Evolutionary conservation across 2,113 vertebrate species (phyloP).

Genomic region (Theristicus caerulescens): DNA sequence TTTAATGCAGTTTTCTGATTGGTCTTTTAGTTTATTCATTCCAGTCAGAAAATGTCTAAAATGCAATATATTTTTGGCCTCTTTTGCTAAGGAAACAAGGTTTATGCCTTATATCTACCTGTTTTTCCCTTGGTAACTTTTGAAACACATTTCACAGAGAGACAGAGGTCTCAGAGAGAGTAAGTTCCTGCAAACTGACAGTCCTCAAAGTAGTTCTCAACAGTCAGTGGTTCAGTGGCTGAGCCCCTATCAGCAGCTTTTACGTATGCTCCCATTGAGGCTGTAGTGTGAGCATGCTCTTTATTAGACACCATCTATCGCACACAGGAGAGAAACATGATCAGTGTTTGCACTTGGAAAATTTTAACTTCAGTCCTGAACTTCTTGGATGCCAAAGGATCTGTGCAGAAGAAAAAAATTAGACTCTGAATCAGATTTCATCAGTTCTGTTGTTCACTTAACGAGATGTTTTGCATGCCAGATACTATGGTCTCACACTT

Average conservation of each 20-base stretch:
- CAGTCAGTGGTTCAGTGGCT: background rate
- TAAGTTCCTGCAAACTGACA: background rate
- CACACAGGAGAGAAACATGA: background rate
- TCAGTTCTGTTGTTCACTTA: background rate
- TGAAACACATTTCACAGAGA: background rate
- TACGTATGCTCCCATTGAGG: rapidly evolving
- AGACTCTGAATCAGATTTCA: background rate
- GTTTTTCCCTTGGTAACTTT: background rate
- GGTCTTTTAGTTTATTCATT: background rate
- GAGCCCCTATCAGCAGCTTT: background rate
- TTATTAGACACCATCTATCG: background rate
- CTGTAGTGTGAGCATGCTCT: background rate
- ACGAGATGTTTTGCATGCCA: rapidly evolving
- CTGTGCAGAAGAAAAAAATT: background rate
- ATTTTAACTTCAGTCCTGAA: background rate
- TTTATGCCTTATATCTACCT: background rate
- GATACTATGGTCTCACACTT: background rate
- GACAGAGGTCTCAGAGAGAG: background rate
- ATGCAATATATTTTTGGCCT: background rate
- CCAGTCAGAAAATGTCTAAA: background rate
- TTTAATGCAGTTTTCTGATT: background rate
- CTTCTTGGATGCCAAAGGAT: background rate
- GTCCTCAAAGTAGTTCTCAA: background rate
- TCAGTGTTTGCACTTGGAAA: background rate
- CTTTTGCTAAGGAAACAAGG: background rate